Conservation (phyloP, 2,797 vertebrate species). For the Fistularia tabacaria region DNA sequence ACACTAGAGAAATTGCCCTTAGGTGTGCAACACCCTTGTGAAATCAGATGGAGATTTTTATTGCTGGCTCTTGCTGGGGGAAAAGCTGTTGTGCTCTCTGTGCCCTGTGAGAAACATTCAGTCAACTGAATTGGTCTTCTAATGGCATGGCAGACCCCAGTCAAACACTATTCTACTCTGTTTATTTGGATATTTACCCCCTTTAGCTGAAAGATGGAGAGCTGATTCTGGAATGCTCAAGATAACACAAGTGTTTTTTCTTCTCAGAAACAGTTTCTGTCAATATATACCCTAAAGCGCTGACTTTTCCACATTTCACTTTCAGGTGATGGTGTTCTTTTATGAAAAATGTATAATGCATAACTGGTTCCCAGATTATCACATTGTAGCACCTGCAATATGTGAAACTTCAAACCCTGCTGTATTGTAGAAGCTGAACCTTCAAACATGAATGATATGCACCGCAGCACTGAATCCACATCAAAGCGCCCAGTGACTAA, state of each 20-base stretch:
- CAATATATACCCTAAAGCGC: conserved; percentile 66
- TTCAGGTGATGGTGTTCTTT: conserved; percentile 68
- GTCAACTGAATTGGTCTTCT: conserved; percentile 53
- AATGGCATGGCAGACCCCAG: conserved; percentile 49
- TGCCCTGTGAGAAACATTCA: conserved; percentile 44
- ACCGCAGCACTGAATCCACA: conserved; percentile 70
- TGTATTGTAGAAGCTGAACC: conserved; percentile 69
- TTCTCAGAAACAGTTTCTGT: conserved; percentile 58
- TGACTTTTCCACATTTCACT: conserved; percentile 65
- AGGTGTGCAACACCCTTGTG: conserved; percentile 33
- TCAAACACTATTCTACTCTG: conserved; percentile 60
- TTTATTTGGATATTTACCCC: conserved; percentile 65
- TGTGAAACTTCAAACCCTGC: conserved; percentile 68
- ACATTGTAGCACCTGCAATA: conserved; percentile 73
- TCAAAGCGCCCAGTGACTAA: conserved; percentile 69
- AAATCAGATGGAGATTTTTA: conserved; percentile 53
- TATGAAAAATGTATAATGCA: conserved; percentile 74
- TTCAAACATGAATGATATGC: conserved; percentile 73
- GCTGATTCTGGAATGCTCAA: conserved; percentile 52
- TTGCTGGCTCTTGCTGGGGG: conserved; percentile 17
- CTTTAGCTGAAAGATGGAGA: conserved; percentile 54
- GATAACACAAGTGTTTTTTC: conserved; percentile 60
- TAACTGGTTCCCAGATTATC: conserved; percentile 69
- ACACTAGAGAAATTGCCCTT: conserved; percentile 25
- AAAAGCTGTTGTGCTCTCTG: conserved; percentile 47